phyloP scores from a whole-genome alignment of 1,140 invertebrate species.

The Samia ricini region DNA sequence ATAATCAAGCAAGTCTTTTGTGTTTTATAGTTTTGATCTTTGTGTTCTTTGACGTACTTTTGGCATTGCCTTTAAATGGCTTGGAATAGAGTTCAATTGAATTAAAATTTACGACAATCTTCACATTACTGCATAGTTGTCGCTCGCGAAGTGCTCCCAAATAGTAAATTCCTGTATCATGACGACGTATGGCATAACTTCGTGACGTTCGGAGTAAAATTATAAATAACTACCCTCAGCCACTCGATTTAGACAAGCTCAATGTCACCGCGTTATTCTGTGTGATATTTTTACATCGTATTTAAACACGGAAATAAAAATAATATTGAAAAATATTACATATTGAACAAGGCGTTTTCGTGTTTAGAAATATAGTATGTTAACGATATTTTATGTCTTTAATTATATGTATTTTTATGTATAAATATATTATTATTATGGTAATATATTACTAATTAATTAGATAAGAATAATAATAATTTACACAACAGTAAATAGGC shows the following conservation, averaged over 20 bases:
- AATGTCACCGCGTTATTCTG: conserved; percentile 55
- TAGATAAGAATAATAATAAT: no score
- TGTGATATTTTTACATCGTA: conserved; percentile 40
- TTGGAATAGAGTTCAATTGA: background rate
- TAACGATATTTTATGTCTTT: background rate
- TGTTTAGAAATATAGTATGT: background rate
- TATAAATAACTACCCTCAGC: conserved; percentile 66
- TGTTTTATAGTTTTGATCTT: no score
- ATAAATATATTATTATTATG: no score
- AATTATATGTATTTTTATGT: background rate
- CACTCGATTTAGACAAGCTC: conserved; percentile 50
- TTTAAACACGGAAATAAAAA: background rate
- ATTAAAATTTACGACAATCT: conserved; percentile 5
- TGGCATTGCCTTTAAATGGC: background rate
- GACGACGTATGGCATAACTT: conserved; percentile 35
- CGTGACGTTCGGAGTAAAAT: conserved; percentile 45
- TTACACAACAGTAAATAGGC: no score
- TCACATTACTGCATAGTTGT: conserved; percentile 20
- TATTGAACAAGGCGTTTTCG: background rate
- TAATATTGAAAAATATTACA: background rate
- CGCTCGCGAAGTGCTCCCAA: conserved; percentile 32
- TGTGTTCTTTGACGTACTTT: no score
- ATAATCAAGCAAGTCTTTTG: no score
- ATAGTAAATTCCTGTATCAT: conserved; percentile 46
- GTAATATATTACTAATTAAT: no score